Base-by-base conservation (phyloP, 2,113 vertebrate species). In the Lycaon pictus region DNA sequence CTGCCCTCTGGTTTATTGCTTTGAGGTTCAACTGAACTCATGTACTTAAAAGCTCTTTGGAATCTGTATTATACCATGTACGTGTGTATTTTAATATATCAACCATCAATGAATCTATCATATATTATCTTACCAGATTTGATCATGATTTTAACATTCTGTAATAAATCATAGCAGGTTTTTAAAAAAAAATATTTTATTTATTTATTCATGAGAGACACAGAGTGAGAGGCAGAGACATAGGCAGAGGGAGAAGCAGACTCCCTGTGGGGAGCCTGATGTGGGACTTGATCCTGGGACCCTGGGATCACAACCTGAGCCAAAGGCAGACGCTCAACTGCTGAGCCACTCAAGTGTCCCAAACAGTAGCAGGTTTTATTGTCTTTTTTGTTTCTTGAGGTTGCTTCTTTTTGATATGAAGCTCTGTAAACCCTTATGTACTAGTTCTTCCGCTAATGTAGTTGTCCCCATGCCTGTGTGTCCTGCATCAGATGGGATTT, bases 321-420 rank as follows among this genome's bases (percentile, higher is more conserved):
- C 43, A 43, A 43, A 6, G 43, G 43, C 43, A 43, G 43, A 43
- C 7, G 43, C 43, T 43, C 43, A 43, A 43, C 43, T 43, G 43
- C 43, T 43, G 43, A 43, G 43, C 43, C 6, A 43, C 43, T 43
- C 43, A 43, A 4, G 43, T 43, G 43, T 6, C 43, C 43, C 43
- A 43, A 69, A n/a, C 83, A 89, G 72, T 32, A 32, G 69, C 5
- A 58, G 25, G 71, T 90, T 93, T 94, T 80, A 90, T 72, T 79
- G 1, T 60, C 53, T 96, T 63, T 90, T 65, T 37, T 62, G 27
- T 84, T 85, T 89, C 72, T 69, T 89, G 17, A 27, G 37, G 6
- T 20, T 22, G 12, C 80, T 95, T 89, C 48, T 90, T 91, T 83
- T 80, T n/a, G 0, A 48, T 71, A 48, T 16, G 86, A 82, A 53